Base-by-base conservation (phyloP, 2,113 vertebrate genomes). In the Erythrocercus mccallii region DNA sequence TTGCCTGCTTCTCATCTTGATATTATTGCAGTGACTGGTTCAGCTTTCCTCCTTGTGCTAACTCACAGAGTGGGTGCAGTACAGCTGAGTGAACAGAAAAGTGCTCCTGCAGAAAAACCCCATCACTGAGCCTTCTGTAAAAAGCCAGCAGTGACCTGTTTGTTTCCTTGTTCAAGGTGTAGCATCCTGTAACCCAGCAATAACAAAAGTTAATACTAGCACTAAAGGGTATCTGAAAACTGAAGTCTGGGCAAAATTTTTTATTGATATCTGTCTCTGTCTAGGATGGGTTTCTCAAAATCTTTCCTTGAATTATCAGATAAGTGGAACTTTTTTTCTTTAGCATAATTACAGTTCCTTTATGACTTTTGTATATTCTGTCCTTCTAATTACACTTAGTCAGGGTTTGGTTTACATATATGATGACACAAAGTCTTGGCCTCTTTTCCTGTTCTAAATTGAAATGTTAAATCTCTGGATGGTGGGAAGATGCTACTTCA, bases 1-100 rank as follows among this genome's bases (percentile, higher is more conserved):
- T 88, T 93, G 93, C 74, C 38, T 93, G 89, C 89, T 90, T 96
- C 89, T 95, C 92, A 74, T 93, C 68, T 92, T 64, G 42, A 64
- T 68, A n/a, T 74, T 92, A 54, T 35, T 95, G 84, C 76, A 79
- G 40, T 76, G 87, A 37, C 57, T 93, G 87, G 56, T 81, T 94
- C 48, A 85, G 69, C 60, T 71, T 92, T 82, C 35, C 58, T 87
- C 33, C 83, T 45, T 80, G 62, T 56, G 71, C 77, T 61, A 14
- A 45, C 58, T 42, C 90, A 35, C 69, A 51, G 50, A 72, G 58
- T 22, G 88, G 88, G 33, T 37, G 71, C 53, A 81, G 61, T 19
- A 13, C 58, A 74, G 77, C 14, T 78, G 86, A 51, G 60, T 16
- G 94, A 94, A 81, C 35, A 86, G 89, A 31, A 35, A 60, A 35